phyloP scores from a whole-genome alignment of 1,140 invertebrate species.

The Pomacea maculata region DNA sequence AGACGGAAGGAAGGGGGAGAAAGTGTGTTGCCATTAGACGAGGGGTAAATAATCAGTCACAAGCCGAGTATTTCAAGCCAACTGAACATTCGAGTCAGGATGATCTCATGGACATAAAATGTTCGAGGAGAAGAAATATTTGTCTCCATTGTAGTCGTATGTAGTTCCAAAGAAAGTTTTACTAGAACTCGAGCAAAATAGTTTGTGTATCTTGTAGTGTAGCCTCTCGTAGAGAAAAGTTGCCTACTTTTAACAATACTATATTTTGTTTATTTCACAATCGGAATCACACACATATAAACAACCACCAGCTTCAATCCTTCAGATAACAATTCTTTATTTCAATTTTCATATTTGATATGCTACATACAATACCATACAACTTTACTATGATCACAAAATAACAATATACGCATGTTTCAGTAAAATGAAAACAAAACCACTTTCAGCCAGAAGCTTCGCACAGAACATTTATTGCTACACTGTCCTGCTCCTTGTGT shows the following conservation, averaged over 20 bases:
- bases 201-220: no score
- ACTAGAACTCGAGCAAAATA: background rate
- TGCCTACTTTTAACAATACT: no score
- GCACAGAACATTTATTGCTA: background rate
- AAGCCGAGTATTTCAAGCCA: no score
- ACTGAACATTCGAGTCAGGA: no score
- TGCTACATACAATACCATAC: constrained; percentile 15
- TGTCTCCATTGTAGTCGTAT: background rate
- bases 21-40: background rate
- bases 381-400: constrained; percentile 16
- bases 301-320: background rate
- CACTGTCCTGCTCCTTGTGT: background rate
- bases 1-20: background rate
- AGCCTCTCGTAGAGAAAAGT: no score
- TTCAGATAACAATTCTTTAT: constrained; percentile 20
- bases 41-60: no score
- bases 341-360: constrained; percentile 19
- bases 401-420: background rate
- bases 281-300: background rate
- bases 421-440: background rate
- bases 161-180: background rate
- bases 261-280: no score
- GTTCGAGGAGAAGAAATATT: background rate
- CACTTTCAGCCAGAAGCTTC: background rate
- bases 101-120: background rate